These are phyloP conservation scores for Oreotrochilus melanogaster DNA, from an alignment of 2,113 vertebrate species.

Conservation along the genomic window DNA sequence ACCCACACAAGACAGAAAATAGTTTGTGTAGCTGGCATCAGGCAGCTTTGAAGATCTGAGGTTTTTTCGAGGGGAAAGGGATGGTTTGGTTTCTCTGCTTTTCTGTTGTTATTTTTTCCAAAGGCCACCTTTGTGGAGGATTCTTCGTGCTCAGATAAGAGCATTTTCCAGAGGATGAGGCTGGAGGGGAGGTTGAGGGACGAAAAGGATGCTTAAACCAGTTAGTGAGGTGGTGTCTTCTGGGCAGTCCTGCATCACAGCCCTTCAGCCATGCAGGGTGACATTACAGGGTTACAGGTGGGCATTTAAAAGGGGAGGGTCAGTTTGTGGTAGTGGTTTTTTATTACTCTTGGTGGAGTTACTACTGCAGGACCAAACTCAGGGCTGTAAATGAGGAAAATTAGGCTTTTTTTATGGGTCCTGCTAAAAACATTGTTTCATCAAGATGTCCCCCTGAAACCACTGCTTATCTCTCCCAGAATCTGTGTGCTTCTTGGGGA, in stretches of 20 bases:
- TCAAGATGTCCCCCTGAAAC: background rate
- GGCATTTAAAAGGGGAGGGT: background rate
- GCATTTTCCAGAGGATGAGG: background rate
- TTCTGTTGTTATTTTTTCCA: background rate
- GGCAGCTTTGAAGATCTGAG: background rate
- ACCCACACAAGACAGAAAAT: background rate
- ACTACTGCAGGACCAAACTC: background rate
- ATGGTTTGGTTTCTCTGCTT: background rate
- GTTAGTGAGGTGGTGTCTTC: background rate
- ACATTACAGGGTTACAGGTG: background rate
- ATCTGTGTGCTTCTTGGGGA: background rate
- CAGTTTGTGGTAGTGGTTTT: background rate
- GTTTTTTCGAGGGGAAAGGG: background rate
- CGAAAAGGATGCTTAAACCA: background rate
- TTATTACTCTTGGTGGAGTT: background rate
- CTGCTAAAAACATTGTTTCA: background rate
- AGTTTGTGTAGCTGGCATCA: background rate
- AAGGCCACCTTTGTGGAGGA: background rate
- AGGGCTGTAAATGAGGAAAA: background rate
- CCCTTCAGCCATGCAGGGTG: background rate
- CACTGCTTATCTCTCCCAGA: background rate
- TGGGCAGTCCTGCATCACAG: background rate
- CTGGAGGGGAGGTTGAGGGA: background rate
- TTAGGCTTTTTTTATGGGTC: background rate
- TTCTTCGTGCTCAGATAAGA: background rate